Percentiles rank a stretch among this genome's conserved stretches.
Conservation (phyloP, 1,140 invertebrate species). For the Saccostrea cuccullata region DNA sequence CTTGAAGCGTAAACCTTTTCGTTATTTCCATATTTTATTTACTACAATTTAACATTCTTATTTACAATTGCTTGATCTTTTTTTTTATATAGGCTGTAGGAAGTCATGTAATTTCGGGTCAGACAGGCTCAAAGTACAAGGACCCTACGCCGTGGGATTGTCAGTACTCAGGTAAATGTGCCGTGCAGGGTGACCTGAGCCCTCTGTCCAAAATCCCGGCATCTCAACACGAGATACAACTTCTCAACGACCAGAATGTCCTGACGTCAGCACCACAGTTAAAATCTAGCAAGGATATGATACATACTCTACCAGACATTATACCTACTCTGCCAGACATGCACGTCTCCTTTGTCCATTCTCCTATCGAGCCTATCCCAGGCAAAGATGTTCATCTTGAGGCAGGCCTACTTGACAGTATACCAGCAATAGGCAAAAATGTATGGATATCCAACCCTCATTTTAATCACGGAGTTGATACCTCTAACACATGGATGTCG, state of each 20-base stretch:
- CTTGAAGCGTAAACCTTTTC: too few species aligned
- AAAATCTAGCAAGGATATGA: neutral
- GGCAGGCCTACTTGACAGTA: neutral
- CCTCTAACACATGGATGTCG: neutral
- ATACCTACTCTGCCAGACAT: neutral
- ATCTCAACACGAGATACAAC: neutral
- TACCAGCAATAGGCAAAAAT: neutral
- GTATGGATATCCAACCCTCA: conserved; percentile 5
- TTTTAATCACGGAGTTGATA: neutral
- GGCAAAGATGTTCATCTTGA: neutral
- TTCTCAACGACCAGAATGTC: neutral
- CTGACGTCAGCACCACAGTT: neutral
- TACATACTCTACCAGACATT: neutral
- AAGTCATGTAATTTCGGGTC: neutral
- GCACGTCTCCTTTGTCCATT: neutral
- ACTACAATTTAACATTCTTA: too few species aligned
- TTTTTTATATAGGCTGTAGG: neutral
- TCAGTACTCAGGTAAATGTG: neutral
- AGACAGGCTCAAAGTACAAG: neutral
- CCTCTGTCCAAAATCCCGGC: neutral
- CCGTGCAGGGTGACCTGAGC: neutral
- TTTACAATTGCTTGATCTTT: too few species aligned
- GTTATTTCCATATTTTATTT: too few species aligned
- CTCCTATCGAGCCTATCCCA: neutral
- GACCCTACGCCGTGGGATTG: neutral